These are phyloP conservation scores for Patella depressa DNA, from an alignment of 2,888 invertebrate species.

Conservation along the genomic window DNA sequence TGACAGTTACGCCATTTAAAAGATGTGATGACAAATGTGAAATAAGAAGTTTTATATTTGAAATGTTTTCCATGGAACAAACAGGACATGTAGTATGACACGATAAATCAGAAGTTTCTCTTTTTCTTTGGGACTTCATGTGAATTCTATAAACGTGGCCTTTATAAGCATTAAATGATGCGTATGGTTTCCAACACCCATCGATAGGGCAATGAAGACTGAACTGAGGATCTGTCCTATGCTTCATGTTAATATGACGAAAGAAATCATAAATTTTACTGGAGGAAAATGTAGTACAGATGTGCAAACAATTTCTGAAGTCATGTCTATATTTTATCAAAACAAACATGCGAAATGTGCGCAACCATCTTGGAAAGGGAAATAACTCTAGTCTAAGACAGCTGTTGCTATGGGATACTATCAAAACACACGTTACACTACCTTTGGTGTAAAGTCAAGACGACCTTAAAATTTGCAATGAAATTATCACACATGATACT, in stretches of 20 bases:
- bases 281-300: background rate
- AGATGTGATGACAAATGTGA: background rate
- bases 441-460: too few species aligned
- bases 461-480: too few species aligned
- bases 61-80: background rate
- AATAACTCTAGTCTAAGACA: too few species aligned
- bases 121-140: background rate
- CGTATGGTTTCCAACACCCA: background rate
- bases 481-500: too few species aligned
- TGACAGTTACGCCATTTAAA: background rate
- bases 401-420: too few species aligned
- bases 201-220: background rate
- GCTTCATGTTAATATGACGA: background rate
- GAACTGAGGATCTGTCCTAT: background rate
- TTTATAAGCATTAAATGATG: background rate
- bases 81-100: too few species aligned
- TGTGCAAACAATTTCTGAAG: too few species aligned
- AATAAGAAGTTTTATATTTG: background rate
- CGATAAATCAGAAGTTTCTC: too few species aligned
- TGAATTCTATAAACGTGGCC: background rate
- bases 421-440: too few species aligned
- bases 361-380: too few species aligned
- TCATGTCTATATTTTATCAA: too few species aligned
- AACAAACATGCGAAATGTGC: too few species aligned
- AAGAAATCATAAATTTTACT: background rate